A percentile compares a stretch with the other conserved stretches of the same genome.
Evolutionary conservation across 2,113 vertebrate species (phyloP).

Genomic region (Lycocorax pyrrhopterus): DNA sequence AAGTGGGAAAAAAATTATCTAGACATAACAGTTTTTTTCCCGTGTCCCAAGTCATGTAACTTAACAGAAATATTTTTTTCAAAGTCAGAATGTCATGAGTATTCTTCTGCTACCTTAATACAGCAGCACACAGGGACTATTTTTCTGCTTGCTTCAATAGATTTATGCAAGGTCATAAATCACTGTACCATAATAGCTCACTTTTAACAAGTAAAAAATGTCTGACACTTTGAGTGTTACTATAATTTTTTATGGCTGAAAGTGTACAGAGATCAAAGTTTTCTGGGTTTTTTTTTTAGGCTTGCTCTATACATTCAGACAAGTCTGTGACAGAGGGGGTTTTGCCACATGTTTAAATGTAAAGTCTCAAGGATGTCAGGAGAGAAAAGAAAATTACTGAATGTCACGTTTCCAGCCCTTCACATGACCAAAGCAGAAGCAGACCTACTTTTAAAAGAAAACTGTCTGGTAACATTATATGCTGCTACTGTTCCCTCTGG

Average conservation of each 20-base stretch:
- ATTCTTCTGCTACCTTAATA: constrained; percentile 23
- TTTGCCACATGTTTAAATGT: constrained; percentile 71
- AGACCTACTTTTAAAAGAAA: constrained; percentile 53
- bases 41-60: not conserved
- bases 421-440: constrained; percentile 66
- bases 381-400: constrained; percentile 54
- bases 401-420: constrained; percentile 65
- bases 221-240: constrained; percentile 71
- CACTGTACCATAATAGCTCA: constrained; percentile 42
- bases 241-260: constrained; percentile 75
- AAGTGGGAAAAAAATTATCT: not conserved
- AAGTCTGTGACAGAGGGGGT: constrained; percentile 59
- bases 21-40: not conserved
- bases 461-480: constrained; percentile 68
- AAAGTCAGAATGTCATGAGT: not conserved
- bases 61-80: not conserved
- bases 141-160: constrained; percentile 27
- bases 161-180: constrained; percentile 61
- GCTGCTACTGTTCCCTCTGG: constrained; percentile 74
- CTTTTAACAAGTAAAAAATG: constrained; percentile 66
- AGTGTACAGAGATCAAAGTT: constrained; percentile 75
- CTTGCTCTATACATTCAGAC: constrained; percentile 54
- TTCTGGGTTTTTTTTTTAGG: not conserved
- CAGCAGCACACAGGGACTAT: not conserved
- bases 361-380: constrained; percentile 35